Conservation (phyloP, 2,888 invertebrate genomes). For the Chrysomela aeneicollis region DNA sequence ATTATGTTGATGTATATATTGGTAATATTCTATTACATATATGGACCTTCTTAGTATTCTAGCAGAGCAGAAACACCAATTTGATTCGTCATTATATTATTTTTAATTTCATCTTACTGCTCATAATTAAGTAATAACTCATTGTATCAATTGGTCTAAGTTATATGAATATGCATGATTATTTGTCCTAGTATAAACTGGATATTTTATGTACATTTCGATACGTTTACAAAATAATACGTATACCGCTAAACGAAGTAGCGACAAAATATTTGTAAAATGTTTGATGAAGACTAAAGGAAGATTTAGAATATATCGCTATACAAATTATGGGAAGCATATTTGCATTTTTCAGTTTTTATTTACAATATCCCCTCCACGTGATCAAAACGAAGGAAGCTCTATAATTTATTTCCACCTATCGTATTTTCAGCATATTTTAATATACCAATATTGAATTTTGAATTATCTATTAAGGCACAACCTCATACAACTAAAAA, state of each 20-base stretch:
- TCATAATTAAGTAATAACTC: conserved; percentile 18
- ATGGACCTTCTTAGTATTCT: conserved; percentile 44
- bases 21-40: conserved; percentile 8
- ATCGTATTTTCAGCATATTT: conserved; percentile 22
- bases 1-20: conserved; percentile 49
- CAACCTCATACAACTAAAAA: conserved; percentile 50
- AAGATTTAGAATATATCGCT: conserved; percentile 61
- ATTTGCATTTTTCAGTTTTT: conserved; percentile 35
- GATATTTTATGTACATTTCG: background rate
- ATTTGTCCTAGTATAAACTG: background rate
- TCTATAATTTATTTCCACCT: conserved; percentile 50
- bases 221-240: background rate
- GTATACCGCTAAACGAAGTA: background rate
- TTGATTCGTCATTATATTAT: conserved; percentile 47
- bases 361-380: conserved; percentile 50
- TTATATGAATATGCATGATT: conserved; percentile 14
- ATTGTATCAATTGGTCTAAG: conserved; percentile 13
- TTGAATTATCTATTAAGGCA: conserved; percentile 60
- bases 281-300: conserved; percentile 59
- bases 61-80: conserved; percentile 30
- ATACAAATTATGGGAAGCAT: conserved; percentile 48
- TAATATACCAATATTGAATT: conserved; percentile 52
- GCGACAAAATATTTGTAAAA: background rate
- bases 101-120: conserved; percentile 26
- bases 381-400: conserved; percentile 52